Base-by-base conservation (phyloP, 2,888 invertebrate species). In the Lasioglossum marginatum region DNA sequence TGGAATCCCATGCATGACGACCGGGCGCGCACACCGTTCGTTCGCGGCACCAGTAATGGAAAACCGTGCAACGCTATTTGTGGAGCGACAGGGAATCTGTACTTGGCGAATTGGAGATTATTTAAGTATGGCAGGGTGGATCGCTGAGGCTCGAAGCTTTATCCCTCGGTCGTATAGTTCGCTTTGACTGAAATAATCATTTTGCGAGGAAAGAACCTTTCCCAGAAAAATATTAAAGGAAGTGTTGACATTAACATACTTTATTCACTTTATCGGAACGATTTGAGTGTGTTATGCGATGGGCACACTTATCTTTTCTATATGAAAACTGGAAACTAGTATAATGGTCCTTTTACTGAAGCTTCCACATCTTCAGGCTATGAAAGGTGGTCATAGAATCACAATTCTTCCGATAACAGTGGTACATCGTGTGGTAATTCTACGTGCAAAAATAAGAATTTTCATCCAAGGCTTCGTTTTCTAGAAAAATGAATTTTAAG, bases 41-140 rank as follows among this genome's bases (percentile, higher is more conserved):
- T n/a, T 70, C 70, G 40, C 23, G 40, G 66, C 37, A n/a, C 40
- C 8, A 12, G 70, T 70, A 70, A 70, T 70, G 70, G 70, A 70
- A 70, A 70, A 70, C 70, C 40, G 40, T 40, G 70, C 70, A 6
- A n/a, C 37, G 70, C 37, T 70, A 37, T 70, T 70, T 70, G 70
- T 40, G 70, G 40, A 40, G 23, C n/a, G 70, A 12, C 40, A n/a
- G 70, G 37, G n/a, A 40, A 70, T n/a, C 70, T 70, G 40, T 70
- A 68, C 23, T 40, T 70, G 70, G 68, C 34, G 68, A 68, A 68
- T 68, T 68, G 68, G 37, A 23, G 68, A 68, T 68, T 68, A 34
- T 68, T 68, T 68, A 63, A 63, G 68, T 68, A 34, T 23, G 19
- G 37, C 23, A 37, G 68, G 37, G 10, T 10, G 68, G 10, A 37